A percentile compares a stretch with the other conserved stretches of the same genome.
phyloP scores from a whole-genome alignment of 1,140 invertebrate species.

The Reticulitermes speratus region DNA sequence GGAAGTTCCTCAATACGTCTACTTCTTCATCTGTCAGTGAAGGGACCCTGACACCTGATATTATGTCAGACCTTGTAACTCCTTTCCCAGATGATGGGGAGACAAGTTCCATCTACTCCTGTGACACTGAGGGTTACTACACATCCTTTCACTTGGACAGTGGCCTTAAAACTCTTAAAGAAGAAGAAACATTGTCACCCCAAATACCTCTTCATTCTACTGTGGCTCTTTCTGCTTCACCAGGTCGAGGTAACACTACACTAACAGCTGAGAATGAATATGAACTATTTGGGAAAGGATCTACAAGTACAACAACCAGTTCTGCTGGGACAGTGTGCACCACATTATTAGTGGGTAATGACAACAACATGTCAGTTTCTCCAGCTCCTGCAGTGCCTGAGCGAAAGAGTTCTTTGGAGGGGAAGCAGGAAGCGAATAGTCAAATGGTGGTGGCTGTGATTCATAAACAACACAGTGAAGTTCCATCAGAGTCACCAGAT shows the following conservation, averaged over 20 bases:
- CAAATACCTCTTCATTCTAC: constrained; percentile 63
- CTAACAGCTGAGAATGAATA: constrained; percentile 76
- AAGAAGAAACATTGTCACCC: constrained; percentile 64
- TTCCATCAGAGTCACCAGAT: constrained; percentile 62
- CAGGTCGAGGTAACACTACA: constrained; percentile 36
- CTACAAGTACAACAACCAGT: constrained; percentile 84
- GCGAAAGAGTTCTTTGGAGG: constrained; percentile 40
- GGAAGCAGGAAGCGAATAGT: constrained; percentile 50
- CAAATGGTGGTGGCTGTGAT: constrained; percentile 52
- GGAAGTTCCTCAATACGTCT: constrained; percentile 67
- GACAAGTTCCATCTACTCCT: constrained; percentile 90
- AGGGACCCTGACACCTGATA: constrained; percentile 80
- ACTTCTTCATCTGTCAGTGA: constrained; percentile 81
- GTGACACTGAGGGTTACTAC: constrained; percentile 94
- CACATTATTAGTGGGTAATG: constrained; percentile 61
- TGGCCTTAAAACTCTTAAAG: constrained; percentile 80
- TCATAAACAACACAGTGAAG: constrained; percentile 58
- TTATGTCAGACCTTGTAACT: constrained; percentile 59
- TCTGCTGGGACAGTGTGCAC: constrained; percentile 87
- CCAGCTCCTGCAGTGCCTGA: constrained; percentile 46
- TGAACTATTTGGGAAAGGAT: constrained; percentile 83
- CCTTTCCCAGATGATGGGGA: constrained; percentile 79
- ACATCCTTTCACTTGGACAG: constrained; percentile 96
- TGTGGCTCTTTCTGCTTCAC: constrained; percentile 53
- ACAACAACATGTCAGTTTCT: constrained; percentile 54